phyloP scores from a whole-genome alignment of 1,140 invertebrate species.

The Lysiphlebus fabarum region DNA sequence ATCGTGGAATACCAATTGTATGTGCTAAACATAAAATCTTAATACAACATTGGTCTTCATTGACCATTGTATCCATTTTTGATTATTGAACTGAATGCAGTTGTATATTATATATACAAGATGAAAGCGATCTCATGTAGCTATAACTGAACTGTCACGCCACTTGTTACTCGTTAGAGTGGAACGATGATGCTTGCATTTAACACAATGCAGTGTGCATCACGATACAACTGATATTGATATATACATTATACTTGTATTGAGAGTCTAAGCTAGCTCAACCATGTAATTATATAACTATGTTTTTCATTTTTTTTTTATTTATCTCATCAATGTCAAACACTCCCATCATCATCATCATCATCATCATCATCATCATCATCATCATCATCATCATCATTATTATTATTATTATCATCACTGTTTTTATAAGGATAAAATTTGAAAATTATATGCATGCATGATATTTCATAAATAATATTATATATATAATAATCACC shows the following conservation, averaged over 20 bases:
- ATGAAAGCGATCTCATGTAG: constrained; percentile 19
- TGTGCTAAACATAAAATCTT: neutral
- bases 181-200: constrained; percentile 38
- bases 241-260: constrained; percentile 30
- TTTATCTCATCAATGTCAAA: too few relatives aligned
- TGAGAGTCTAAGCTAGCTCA: constrained; percentile 36
- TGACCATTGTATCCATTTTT: neutral
- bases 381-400: too few relatives aligned
- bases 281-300: constrained; percentile 43
- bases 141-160: constrained; percentile 52
- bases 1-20: constrained; percentile 46
- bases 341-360: neutral
- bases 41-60: neutral
- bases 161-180: constrained; percentile 53
- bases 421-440: too few relatives aligned
- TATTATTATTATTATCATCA: too few relatives aligned
- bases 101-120: neutral
- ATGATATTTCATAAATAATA: too few relatives aligned
- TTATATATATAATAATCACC: too few relatives aligned
- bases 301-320: too few relatives aligned
- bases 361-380: too few relatives aligned
- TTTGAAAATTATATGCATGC: too few relatives aligned
- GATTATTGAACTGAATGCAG: neutral
- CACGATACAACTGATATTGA: constrained; percentile 27
- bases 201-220: constrained; percentile 6